Conservation (phyloP, 2,797 vertebrate genomes). For the Paguma larvata region DNA sequence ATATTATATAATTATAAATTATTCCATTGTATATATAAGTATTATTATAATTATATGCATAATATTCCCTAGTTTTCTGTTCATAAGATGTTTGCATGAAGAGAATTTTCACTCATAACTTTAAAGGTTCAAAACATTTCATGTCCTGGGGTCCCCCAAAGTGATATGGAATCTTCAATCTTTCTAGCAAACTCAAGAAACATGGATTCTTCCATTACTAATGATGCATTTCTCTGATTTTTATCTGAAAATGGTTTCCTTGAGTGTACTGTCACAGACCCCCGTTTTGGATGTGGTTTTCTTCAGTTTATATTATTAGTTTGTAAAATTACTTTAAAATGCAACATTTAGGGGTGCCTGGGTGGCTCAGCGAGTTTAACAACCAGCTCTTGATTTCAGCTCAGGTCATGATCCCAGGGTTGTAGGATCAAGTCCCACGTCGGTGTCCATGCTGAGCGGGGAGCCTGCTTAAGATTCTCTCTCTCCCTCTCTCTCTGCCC, state of each 20-base stretch:
- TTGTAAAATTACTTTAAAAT: constrained; percentile 55
- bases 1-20: neutral
- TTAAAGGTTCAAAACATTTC: constrained; percentile 28
- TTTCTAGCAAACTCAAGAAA: constrained; percentile 18
- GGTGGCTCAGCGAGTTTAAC: no score
- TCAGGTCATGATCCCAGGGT: no score
- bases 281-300: neutral
- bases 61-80: neutral
- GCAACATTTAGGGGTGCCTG: neutral
- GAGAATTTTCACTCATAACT: neutral
- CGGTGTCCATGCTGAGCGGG: no score
- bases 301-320: constrained; percentile 44
- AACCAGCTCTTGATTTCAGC: no score
- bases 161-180: neutral
- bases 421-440: no score
- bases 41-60: neutral
- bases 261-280: neutral
- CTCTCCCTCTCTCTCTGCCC: no score
- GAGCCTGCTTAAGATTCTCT: no score
- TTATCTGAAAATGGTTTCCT: constrained; percentile 11
- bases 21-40: no score
- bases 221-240: neutral
- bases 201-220: neutral
- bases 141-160: neutral
- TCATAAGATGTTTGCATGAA: neutral